Evolutionary conservation across 2,888 invertebrate genomes (phyloP).

Genomic region (Trichopoda pennipes): DNA sequence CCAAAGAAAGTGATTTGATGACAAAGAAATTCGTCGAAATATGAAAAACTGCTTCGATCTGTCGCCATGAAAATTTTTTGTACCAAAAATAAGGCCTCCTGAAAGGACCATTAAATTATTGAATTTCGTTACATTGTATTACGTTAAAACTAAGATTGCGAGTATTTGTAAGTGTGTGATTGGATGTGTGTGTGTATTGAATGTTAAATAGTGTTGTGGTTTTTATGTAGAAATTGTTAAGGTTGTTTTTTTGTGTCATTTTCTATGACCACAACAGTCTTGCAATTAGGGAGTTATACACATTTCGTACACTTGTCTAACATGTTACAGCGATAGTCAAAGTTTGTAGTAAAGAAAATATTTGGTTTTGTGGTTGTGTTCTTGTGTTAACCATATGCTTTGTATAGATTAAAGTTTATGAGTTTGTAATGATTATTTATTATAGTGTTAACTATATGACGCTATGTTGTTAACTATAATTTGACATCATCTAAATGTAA

Average conservation of each 20-base stretch:
- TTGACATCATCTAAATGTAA: neutral
- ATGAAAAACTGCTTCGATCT: too few species aligned
- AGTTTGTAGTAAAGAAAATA: constrained; percentile 23
- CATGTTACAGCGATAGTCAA: neutral
- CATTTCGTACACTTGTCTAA: neutral
- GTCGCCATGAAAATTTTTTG: too few species aligned
- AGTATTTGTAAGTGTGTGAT: too few species aligned
- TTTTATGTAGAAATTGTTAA: constrained; percentile 32
- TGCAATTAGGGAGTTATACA: constrained; percentile 6
- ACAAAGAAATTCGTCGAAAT: too few species aligned
- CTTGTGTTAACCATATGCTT: neutral
- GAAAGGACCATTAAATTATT: too few species aligned
- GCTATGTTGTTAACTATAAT: neutral
- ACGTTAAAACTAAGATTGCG: too few species aligned
- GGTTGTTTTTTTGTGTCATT: constrained; percentile 4
- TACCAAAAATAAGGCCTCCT: too few species aligned
- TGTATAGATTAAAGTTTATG: neutral
- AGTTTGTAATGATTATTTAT: neutral
- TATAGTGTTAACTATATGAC: too few species aligned
- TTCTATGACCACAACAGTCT: constrained; percentile 40
- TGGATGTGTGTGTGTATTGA: constrained; percentile 20
- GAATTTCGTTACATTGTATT: too few species aligned
- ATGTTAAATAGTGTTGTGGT: constrained; percentile 44
- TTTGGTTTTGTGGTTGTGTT: constrained; percentile 49
- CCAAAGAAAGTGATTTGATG: too few species aligned